Base-by-base conservation (phyloP, 2,797 vertebrate species). In the Acanthurus leucopareius region DNA sequence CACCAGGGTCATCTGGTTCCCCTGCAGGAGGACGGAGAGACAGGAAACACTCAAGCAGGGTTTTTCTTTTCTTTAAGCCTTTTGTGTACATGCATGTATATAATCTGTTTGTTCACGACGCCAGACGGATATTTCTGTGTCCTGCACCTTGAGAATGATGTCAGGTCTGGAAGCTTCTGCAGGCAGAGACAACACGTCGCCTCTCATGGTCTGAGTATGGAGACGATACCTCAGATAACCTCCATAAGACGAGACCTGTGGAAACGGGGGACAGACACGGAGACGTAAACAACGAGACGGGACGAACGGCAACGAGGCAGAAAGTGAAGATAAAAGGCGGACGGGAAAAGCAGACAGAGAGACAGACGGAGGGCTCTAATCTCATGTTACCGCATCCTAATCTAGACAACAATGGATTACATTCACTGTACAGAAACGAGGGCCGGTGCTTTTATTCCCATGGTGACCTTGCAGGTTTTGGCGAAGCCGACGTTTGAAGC, bases 1-100 rank as follows among this genome's bases (percentile, higher is more conserved):
- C 75, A 96, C 96, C 87, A 99, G 91, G 19, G 94, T 98, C 98
- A 99, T 99, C 89, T 99, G 97, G 89, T 98, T 99, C 1, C 98
- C 98, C 98, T 99, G 90, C 25, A 78, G 52, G 38, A 73, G n/a
- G 35, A 56, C 40, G n/a, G n/a, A n/a, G n/a, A n/a, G n/a, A n/a
- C n/a, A n/a, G 11, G 48, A 22, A 25, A 72, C 32, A 82, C n/a
- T 8, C 38, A 64, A 20, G 15, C 3, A 3, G 45, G 13, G 2
- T 58, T 28, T 42, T 19, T 13, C 10, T 49, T 2, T 6, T 49
- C 4, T 49, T 47, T 47, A 11, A 47, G 7, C 11, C 13, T 8
- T 38, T 8, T 38, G 38, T 4, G 38, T 8, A 38, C 38, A 38
- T 38, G 38, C 38, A 19, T 44, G 9, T 10, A 11, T 8, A 2